Percentiles rank a stretch among this genome's conserved stretches.
phyloP scores from a whole-genome alignment of 2,113 vertebrate genomes.

The Gobiocypris rarus region DNA sequence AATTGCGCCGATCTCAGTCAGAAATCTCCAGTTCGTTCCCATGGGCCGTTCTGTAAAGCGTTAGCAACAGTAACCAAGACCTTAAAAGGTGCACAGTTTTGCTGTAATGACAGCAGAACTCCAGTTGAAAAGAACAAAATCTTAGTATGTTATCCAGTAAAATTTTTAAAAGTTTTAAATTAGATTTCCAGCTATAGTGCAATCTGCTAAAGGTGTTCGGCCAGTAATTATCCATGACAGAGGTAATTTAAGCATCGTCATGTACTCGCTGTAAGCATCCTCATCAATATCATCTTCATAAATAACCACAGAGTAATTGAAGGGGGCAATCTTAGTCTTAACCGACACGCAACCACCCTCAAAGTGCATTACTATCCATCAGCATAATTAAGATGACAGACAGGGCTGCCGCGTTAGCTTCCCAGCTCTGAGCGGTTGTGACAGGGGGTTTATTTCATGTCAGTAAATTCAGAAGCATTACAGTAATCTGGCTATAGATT shows the following conservation, averaged over 20 bases:
- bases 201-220: conserved; percentile 39
- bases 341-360: conserved; percentile 44
- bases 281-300: conserved; percentile 38
- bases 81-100: too few relatives aligned
- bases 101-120: background rate
- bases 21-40: background rate
- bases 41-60: background rate
- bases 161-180: background rate
- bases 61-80: background rate
- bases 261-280: conserved; percentile 48
- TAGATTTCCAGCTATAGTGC: background rate
- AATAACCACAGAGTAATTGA: conserved; percentile 41
- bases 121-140: background rate
- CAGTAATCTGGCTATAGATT: conserved; percentile 61
- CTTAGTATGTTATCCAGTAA: background rate
- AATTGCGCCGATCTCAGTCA: background rate
- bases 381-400: conserved; percentile 62
- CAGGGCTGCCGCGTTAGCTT: conserved; percentile 48
- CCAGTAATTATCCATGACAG: conserved; percentile 36
- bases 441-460: conserved; percentile 62
- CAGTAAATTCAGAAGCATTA: conserved; percentile 61
- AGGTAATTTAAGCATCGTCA: conserved; percentile 38
- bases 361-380: conserved; percentile 54
- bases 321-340: conserved; percentile 44
- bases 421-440: conserved; percentile 51